Evolutionary conservation across 2,113 vertebrate species (phyloP).

Genomic region (Cheilinus undulatus): DNA sequence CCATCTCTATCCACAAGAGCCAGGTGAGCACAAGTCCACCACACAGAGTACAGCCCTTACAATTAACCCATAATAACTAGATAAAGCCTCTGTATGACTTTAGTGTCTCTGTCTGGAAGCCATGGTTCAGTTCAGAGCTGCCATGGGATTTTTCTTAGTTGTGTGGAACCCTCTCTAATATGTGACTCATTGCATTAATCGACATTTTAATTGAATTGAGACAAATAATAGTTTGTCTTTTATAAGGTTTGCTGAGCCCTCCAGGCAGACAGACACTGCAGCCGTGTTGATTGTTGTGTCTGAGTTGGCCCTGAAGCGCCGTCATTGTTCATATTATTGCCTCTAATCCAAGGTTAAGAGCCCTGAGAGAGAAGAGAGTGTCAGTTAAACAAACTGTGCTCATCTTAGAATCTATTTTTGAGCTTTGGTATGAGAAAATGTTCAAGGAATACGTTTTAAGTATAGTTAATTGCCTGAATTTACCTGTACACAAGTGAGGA

Average conservation of each 20-base stretch:
- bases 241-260: neutral
- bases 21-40: constrained; percentile 83
- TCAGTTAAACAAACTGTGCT: neutral
- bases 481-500: neutral
- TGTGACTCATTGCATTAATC: constrained; percentile 2
- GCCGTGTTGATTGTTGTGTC: neutral
- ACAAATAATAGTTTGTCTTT: neutral
- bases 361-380: neutral
- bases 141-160: neutral
- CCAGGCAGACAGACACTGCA: neutral
- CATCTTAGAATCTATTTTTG: neutral
- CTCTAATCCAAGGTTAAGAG: neutral
- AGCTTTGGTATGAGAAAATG: neutral
- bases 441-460: no score
- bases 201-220: neutral
- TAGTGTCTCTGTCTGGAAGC: neutral
- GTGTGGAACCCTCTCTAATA: neutral
- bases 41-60: no score
- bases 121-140: neutral
- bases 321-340: neutral
- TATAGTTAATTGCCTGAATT: neutral
- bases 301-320: neutral
- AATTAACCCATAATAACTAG: neutral
- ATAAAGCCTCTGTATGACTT: neutral
- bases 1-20: constrained; percentile 98